These are phyloP conservation scores for Lasioglossum malachurum DNA, from an alignment of 2,888 invertebrate genomes.

Conservation along the genomic window DNA sequence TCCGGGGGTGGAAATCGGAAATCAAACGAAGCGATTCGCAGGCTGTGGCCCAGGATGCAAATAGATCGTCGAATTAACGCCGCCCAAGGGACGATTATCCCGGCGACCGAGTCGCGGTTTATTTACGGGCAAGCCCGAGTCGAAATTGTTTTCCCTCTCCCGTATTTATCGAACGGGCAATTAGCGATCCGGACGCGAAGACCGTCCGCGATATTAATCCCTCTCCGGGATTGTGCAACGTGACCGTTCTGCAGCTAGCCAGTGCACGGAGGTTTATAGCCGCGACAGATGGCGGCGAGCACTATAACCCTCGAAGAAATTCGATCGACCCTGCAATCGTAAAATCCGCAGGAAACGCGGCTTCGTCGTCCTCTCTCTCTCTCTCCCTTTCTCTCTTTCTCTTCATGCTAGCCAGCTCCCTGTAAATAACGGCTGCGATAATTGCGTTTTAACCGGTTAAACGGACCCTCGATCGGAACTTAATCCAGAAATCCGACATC, in stretches of 20 bases:
- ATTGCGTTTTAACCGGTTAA: slow-evolving; percentile 20
- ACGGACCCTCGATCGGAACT: slow-evolving; percentile 9
- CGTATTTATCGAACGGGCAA: slow-evolving; percentile 50
- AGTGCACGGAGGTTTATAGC: slow-evolving; percentile 50
- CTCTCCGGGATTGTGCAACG: slow-evolving; percentile 16
- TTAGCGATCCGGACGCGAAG: slow-evolving; percentile 41
- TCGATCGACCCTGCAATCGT: slow-evolving; percentile 52
- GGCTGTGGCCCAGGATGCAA: not conserved
- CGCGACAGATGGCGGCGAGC: slow-evolving; percentile 50
- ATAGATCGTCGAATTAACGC: not conserved
- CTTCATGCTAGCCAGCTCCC: not conserved
- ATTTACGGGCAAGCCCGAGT: slow-evolving; percentile 27
- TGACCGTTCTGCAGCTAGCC: slow-evolving; percentile 9
- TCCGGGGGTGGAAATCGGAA: not conserved
- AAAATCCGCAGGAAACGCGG: slow-evolving; percentile 28
- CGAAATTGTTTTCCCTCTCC: slow-evolving; percentile 28
- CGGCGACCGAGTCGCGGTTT: slow-evolving; percentile 27
- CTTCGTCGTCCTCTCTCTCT: not conserved
- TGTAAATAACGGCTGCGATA: slow-evolving; percentile 11
- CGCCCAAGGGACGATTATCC: slow-evolving; percentile 18
- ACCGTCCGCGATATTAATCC: slow-evolving; percentile 43
- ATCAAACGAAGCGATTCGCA: not conserved
- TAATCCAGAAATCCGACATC: not conserved
- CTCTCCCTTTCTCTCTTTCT: not conserved
- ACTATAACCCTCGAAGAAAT: slow-evolving; percentile 47